Base-by-base conservation (phyloP, 2,113 vertebrate genomes). In the Rhombomys opimus region DNA sequence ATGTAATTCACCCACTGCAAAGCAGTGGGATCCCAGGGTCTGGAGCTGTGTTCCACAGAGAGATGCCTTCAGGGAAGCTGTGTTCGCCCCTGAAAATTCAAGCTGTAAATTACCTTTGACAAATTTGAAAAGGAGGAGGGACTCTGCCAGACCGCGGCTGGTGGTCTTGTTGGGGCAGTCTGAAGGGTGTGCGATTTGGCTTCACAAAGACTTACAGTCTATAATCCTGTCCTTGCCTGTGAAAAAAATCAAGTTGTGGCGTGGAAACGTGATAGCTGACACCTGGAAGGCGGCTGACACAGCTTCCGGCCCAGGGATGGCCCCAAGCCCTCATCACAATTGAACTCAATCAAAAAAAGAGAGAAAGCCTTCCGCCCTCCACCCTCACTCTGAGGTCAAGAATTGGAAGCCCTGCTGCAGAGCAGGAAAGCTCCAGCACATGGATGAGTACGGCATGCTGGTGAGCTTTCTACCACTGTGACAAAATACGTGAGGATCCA, bases 91-190 rank as follows among this genome's bases (percentile, higher is more conserved):
- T 78, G 84, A 97, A 96, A 97, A 38, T 81, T 90, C 59, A 85
- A 84, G 86, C 87, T 92, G 61, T 92, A 97, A 97, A 97, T 98
- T 89, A 96, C 32, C 67, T 90, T 38, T 84, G 96, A 97, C 90
- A 98, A 98, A 98, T 78, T 73, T 57, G 93, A 87, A 87, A 92
- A 94, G 89, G 77, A 97, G 90, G 90, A 96, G 88, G 30, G 12
- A 63, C 72, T 75, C 96, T 94, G 68, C 93, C 82, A 90, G 82
- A 68, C 86, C 54, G 89, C 9, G 9, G 86, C 13, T 1, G 46
- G 76, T 73, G 92, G 96, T 72, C 80, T 89, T 23, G 63, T 5
- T 70, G 17, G 46, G 68, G 30, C 7, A 35, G 91, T 41, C 27
- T 38, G 23, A 38, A 75, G 82, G 93, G 46, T 70, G 25, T 75